Conservation (phyloP, 2,797 vertebrate genomes). For the Labeo calbasu region DNA sequence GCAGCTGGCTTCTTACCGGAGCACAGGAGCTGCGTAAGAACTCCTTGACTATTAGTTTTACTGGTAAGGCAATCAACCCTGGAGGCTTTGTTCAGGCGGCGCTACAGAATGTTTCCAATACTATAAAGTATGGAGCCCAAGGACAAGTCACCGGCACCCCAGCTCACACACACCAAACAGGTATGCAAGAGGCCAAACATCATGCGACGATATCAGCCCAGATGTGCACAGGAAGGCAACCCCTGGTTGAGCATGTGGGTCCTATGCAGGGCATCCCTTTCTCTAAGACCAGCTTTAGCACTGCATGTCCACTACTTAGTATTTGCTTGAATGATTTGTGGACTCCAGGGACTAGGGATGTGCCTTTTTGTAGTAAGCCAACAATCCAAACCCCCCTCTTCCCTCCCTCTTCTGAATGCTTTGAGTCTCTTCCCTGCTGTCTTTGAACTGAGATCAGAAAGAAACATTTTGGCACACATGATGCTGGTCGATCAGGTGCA, state of each 20-base stretch:
- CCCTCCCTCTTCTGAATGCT: conserved; percentile 70
- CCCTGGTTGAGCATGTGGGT: conserved; percentile 58
- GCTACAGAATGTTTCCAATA: conserved; percentile 58
- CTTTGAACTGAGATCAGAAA: conserved; percentile 84
- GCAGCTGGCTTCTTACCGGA: conserved; percentile 73
- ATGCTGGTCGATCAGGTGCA: conserved; percentile 71
- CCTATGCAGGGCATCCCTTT: conserved; percentile 59
- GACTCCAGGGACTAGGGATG: conserved; percentile 70
- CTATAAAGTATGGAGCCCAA: conserved; percentile 60
- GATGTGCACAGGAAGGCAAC: conserved; percentile 47
- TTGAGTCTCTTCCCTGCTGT: conserved; percentile 79
- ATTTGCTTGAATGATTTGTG: conserved; percentile 77
- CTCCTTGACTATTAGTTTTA: conserved; percentile 79
- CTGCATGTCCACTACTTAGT: conserved; percentile 59
- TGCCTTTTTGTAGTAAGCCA: conserved; percentile 69
- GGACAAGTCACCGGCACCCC: conserved; percentile 59
- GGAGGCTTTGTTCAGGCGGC: conserved; percentile 53
- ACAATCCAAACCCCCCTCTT: conserved; percentile 60
- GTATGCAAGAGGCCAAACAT: conserved; percentile 33
- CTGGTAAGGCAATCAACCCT: conserved; percentile 80
- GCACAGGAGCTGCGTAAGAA: conserved; percentile 63
- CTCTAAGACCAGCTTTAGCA: conserved; percentile 65
- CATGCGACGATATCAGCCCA: conserved; percentile 17
- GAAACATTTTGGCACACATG: conserved; percentile 72
- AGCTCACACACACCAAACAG: conserved; percentile 22